Evolutionary conservation across 2,888 invertebrate species (phyloP), one percentile per base, ranked within the genome.

Genomic region (Hydrotaea diabolus): DNA sequence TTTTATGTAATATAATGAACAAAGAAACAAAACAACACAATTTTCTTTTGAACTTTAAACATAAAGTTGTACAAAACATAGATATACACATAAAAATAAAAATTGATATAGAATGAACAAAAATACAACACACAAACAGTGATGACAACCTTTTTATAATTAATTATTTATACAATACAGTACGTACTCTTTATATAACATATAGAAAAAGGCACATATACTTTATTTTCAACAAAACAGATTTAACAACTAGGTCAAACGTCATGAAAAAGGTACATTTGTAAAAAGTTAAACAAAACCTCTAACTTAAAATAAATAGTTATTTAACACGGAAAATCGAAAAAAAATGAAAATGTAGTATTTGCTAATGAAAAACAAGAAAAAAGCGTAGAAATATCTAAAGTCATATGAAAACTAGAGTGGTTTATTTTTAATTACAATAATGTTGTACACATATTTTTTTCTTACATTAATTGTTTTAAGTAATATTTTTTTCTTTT

Each of bases 381-480:
- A 74, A 64, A 85, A 85, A 83, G 85, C 85, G 85, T 85, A 85
- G 82, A 82, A 85, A 85, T 78, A 85, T 85, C 85, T 85, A 85
- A 85, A 85, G 75, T 75, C 49, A 75, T 57, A 77, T 17, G 49
- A 46, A 76, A 26, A 57, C 49, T 49, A 49, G 4, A 55, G 36
- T 36, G 55, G 23, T 26, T 55, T n/a, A n/a, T 19, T 36, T n/a
- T 31, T 19, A 49, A 2, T 69, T 21, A 55, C 21, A 62, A 39
- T 21, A 53, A 53, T 13, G n/a, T n/a, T 49, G 15, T 49, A 49
- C 13, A 49, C 15, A 49, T 26, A 7, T 21, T 72, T 13, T 15
- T 39, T 11, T 39, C 13, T 64, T 3, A 64, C n/a, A 36, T 66
- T 8, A 21, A 39, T 79, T 57, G n/a, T 7, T 31, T 53, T 19